A percentile compares a stretch with the other conserved stretches of the same genome.
These are phyloP conservation scores for Lophotis ruficrista DNA, from an alignment of 2,113 vertebrate species.

Conservation along the genomic window DNA sequence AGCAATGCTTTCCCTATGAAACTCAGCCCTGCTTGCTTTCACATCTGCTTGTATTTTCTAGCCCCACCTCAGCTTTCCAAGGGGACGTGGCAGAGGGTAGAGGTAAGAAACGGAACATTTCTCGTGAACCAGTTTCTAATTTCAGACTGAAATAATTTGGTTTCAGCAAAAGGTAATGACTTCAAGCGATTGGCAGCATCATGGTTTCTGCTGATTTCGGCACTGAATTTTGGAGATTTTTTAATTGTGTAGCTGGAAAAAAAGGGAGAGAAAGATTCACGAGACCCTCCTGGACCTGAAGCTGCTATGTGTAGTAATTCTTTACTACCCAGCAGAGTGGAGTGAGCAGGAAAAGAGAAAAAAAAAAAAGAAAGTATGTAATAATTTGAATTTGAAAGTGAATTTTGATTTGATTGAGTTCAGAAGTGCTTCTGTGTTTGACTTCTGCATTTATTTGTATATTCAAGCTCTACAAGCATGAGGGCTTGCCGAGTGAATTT, in stretches of 20 bases:
- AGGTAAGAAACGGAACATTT: neutral
- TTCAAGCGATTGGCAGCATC: neutral
- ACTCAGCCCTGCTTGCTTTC: neutral
- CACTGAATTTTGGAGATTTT: neutral
- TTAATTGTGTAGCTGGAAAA: neutral
- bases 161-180: neutral
- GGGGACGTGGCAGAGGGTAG: neutral
- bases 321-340: neutral
- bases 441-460: conserved; percentile 40
- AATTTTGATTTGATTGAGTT: conserved; percentile 33
- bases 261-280: neutral
- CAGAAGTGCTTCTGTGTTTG: neutral
- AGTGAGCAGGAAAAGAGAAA: neutral
- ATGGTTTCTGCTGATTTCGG: neutral
- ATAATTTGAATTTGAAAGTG: conserved; percentile 34
- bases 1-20: neutral
- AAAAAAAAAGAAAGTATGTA: neutral
- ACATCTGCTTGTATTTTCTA: neutral
- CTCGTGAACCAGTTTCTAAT: neutral
- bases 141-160: neutral
- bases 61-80: neutral
- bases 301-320: neutral
- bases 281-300: neutral
- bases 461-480: neutral
- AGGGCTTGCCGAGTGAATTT: neutral